A percentile compares a stretch with the other conserved stretches of the same genome.
Conservation (phyloP, 2,113 vertebrate species). For the Salvelinus namaycush region DNA sequence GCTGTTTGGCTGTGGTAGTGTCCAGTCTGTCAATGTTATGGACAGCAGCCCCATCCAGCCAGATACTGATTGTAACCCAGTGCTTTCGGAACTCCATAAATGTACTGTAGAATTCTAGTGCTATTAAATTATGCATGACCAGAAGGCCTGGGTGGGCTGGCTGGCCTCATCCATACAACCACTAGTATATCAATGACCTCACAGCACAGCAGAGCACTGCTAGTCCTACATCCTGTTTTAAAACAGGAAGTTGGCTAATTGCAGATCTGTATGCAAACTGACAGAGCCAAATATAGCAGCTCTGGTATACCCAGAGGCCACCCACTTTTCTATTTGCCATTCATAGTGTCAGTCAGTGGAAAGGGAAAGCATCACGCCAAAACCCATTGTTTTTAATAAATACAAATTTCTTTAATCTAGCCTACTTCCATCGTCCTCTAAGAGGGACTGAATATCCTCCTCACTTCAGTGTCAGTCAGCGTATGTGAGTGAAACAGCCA, state of each 20-base stretch:
- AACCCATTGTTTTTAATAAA: too few species aligned
- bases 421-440: too few species aligned
- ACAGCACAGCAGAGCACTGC: conserved; percentile 36
- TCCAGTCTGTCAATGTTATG: neutral
- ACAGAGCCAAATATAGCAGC: conserved; percentile 58
- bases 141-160: conserved; percentile 3
- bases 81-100: neutral
- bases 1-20: neutral
- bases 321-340: too few species aligned
- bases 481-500: neutral
- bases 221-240: conserved; percentile 44
- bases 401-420: too few species aligned
- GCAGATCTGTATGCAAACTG: conserved; percentile 62
- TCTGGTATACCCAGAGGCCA: conserved; percentile 39
- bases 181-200: conserved; percentile 32
- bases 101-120: conserved; percentile 27
- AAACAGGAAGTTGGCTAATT: conserved; percentile 68
- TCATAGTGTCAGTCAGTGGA: neutral
- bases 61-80: conserved; percentile 1
- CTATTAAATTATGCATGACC: neutral
- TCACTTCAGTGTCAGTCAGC: neutral
- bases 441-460: neutral
- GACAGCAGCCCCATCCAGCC: neutral
- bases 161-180: conserved; percentile 14
- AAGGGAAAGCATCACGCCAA: too few species aligned